Percentiles rank a stretch among this genome's conserved stretches.
These are phyloP conservation scores for Bombus sibiricus DNA, from an alignment of 1,140 invertebrate species.

Conservation along the genomic window DNA sequence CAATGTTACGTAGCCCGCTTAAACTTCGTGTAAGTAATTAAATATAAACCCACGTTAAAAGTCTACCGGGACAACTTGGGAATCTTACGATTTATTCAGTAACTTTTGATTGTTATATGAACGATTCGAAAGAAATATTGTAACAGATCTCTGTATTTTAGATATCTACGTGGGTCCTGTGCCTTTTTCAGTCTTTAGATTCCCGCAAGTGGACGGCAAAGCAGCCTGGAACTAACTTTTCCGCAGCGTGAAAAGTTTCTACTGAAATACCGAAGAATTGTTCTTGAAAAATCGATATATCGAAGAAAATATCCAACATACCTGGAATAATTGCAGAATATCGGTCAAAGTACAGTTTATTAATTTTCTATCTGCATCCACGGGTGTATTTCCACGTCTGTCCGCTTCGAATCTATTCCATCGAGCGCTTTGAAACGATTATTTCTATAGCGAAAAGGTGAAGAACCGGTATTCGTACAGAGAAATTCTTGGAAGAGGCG, in stretches of 20 bases:
- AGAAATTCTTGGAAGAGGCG: slow-evolving; percentile 13
- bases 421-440: not conserved
- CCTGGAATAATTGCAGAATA: not conserved
- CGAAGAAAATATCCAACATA: not conserved
- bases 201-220: not conserved
- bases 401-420: not conserved
- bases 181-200: too few species aligned
- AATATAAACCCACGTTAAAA: not conserved
- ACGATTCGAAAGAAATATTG: too few species aligned
- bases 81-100: not conserved
- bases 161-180: too few species aligned
- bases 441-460: not conserved
- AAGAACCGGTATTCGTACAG: not conserved
- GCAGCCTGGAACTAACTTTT: not conserved
- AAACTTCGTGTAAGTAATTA: not conserved
- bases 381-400: not conserved
- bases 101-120: too few species aligned
- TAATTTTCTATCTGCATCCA: not conserved
- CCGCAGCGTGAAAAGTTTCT: not conserved
- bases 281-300: too few species aligned
- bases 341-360: not conserved
- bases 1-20: not conserved
- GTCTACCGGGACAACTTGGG: not conserved
- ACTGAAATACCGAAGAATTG: not conserved
- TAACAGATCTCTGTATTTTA: too few species aligned